These are phyloP conservation scores for Caenorhabditis zanzibari DNA, from an alignment of 2,888 invertebrate species.

Conservation along the genomic window DNA sequence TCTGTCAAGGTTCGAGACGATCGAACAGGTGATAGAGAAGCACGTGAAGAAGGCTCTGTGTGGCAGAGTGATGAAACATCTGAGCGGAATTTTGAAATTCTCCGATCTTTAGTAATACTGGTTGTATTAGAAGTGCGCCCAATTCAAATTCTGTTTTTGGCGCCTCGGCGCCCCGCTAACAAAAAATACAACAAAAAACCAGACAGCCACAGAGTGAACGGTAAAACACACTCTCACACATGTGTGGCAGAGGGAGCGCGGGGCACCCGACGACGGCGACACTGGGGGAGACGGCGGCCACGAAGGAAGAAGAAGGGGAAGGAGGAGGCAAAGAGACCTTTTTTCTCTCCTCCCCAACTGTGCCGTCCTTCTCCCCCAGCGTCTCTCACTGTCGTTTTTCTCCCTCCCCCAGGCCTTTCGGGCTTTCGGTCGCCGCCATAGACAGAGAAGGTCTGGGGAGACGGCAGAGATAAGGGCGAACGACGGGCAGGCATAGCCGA, in stretches of 20 bases:
- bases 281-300: slow-evolving; percentile 10
- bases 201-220: slow-evolving; percentile 47
- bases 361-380: slow-evolving; percentile 31
- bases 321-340: slow-evolving; percentile 38
- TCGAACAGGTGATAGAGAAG: background rate
- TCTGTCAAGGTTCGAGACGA: background rate
- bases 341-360: slow-evolving; percentile 38
- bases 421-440: slow-evolving; percentile 18
- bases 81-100: background rate
- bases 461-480: slow-evolving; percentile 48
- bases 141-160: slow-evolving; percentile 57
- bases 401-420: slow-evolving; percentile 44
- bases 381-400: slow-evolving; percentile 12
- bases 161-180: slow-evolving; percentile 16
- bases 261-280: slow-evolving; percentile 13
- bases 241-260: slow-evolving; percentile 1
- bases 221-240: slow-evolving; percentile 40
- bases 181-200: slow-evolving; percentile 45
- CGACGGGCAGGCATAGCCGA: slow-evolving; percentile 38
- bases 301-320: background rate
- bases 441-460: slow-evolving; percentile 14
- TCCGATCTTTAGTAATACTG: background rate
- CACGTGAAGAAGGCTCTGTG: background rate
- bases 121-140: background rate
- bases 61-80: background rate